Evolutionary conservation across 2,113 vertebrate species (phyloP), one percentile per base, ranked within the genome.

Genomic region (Camelus bactrianus): DNA sequence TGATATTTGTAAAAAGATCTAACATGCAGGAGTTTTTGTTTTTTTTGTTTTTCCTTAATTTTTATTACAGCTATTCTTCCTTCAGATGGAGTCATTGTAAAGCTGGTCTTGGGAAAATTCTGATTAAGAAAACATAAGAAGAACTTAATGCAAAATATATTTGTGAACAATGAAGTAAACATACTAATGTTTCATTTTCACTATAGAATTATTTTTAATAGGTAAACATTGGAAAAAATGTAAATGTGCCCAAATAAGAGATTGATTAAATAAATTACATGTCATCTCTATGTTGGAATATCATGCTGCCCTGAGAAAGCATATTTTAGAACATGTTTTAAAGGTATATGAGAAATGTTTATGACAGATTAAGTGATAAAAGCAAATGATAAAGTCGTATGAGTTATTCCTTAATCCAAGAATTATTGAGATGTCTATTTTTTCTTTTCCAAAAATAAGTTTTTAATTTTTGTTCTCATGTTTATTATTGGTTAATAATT

Each of bases 101-200:
- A 42, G n/a, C 64, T 94, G 26, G 3, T 50, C 26, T 95, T 73
- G 24, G 60, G 32, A 91, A 38, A 32, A 38, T 89, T 97, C 60
- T 91, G 42, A 90, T 92, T 85, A 85, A 94, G 60, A 86, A 86
- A 83, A 82, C 20, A 26, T 38, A 22, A 16, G 14, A 67, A 75
- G 56, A 76, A 75, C 8, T 46, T 26, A 38, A 65, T 60, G 16
- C 35, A 90, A 87, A 95, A 30, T 60, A 32, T 24, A 22, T 93
- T 82, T 88, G 50, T 84, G 69, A 92, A 62, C 50, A 84, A 50
- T 15, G 35, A 94, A 92, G 58, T 58, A 83, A 93, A 97, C 87
- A 50, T 62, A 46, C 42, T 52, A 32, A 50, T 69, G 12, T 72
- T 91, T 90, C 12, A 30, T 95, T 42, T 82, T 90, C 32, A 28